A percentile compares a stretch with the other conserved stretches of the same genome.
Conservation (phyloP, 2,888 invertebrate species). For the Barypeithes pellucidus region DNA sequence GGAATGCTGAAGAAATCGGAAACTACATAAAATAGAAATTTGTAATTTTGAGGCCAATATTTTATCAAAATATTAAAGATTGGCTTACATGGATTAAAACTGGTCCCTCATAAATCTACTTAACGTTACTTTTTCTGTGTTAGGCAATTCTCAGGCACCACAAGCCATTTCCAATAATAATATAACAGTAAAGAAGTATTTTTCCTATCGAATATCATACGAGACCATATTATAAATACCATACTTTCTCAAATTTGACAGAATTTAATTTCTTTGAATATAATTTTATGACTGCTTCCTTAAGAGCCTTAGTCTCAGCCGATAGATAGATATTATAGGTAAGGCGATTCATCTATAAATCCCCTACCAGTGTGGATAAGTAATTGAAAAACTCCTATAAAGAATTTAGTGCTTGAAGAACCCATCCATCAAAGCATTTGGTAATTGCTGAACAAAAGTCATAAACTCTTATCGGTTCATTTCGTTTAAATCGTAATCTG, state of each 20-base stretch:
- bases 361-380: no score
- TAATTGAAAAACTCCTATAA: no score
- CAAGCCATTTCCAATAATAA: constrained; percentile 8
- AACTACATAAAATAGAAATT: constrained; percentile 7
- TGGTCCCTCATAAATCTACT: constrained; percentile 1
- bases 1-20: neutral
- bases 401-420: no score
- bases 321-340: no score
- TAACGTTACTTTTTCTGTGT: constrained; percentile 5
- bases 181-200: constrained; percentile 23
- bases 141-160: constrained; percentile 17
- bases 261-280: constrained; percentile 48
- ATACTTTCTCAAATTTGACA: constrained; percentile 51
- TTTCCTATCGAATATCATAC: constrained; percentile 32
- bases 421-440: no score
- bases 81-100: constrained; percentile 14
- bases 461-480: no score
- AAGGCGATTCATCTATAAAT: no score
- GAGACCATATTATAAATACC: constrained; percentile 44
- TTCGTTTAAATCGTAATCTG: no score
- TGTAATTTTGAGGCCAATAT: neutral
- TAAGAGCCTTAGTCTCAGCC: neutral
- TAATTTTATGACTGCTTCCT: constrained; percentile 30
- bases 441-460: no score
- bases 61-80: constrained; percentile 12